Evolutionary conservation across 2,797 vertebrate species (phyloP), one percentile per base, ranked within the genome.

Genomic region (Pachyuromys duprasi): DNA sequence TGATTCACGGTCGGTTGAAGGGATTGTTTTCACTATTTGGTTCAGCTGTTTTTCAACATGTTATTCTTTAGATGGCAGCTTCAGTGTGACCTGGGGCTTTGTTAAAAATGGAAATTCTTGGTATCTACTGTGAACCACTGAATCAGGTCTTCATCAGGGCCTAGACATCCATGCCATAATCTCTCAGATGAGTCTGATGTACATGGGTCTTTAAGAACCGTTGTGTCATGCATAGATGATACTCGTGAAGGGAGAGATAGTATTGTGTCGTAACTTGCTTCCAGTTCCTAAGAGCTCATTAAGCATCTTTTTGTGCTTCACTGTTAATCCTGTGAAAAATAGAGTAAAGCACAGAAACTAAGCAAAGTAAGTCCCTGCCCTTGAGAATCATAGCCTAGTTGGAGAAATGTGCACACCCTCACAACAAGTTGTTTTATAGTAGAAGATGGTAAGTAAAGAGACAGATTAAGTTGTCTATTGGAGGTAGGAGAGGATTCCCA

Each of bases 291-390:
- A 60, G 28, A 70, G 26, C 67, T 90, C 90, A n/a, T 86, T 86
- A 42, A 95, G 69, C 76, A 86, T 57, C 22, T 67, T 62, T 72
- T 70, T 60, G 9, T 55, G 33, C 8, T 81, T n/a, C 13, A 5
- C 33, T 1, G 20, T 95, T 96, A 79, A 70, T 70, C 36, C 18
- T 90, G 3, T n/a, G 55, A 87, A 96, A 94, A 28, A 70, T 49
- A 83, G 67, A 70, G 67, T 8, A 60, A 28, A 86, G 33, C 6
- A 72, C 14, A 65, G 36, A 80, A 87, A 91, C 45, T 45, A 75
- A 53, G 20, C 62, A 69, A 90, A 86, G 49, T 4, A 78, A 55
- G 18, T 28, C 8, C 80, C 3, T 89, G 28, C 9, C 17, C 11
- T 79, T 57, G 33, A 91, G 31, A 69, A 78, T 24, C 7, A 5